Evolutionary conservation across 2,888 invertebrate species (phyloP).

Genomic region (Oasisia sp.): DNA sequence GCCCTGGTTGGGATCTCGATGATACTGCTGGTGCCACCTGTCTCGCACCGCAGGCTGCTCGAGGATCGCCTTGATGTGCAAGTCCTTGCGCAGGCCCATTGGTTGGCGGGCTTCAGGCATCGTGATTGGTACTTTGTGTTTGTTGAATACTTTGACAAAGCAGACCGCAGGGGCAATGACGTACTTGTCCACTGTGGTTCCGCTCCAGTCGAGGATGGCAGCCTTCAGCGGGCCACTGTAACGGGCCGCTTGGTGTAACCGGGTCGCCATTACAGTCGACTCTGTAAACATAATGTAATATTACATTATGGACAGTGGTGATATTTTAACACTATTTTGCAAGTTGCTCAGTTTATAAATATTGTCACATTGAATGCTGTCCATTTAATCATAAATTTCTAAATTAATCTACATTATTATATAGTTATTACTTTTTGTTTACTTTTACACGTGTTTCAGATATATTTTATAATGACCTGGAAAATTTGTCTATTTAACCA

Average conservation of each 20-base stretch:
- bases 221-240: constrained; percentile 57
- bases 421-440: too few relatives aligned
- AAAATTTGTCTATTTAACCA: too few relatives aligned
- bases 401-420: too few relatives aligned
- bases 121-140: constrained; percentile 52
- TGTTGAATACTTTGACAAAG: constrained; percentile 59
- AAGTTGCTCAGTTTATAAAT: too few relatives aligned
- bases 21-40: constrained; percentile 57
- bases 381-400: too few relatives aligned
- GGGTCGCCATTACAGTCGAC: not conserved
- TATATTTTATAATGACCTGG: too few relatives aligned
- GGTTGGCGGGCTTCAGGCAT: constrained; percentile 63
- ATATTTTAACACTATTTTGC: too few relatives aligned
- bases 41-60: constrained; percentile 53
- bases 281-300: not conserved
- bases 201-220: constrained; percentile 62
- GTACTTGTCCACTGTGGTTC: constrained; percentile 65
- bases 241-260: constrained; percentile 32
- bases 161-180: constrained; percentile 63
- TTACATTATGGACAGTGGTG: not conserved
- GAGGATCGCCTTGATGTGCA: constrained; percentile 58
- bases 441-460: too few relatives aligned
- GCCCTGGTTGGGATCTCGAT: constrained; percentile 51
- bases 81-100: constrained; percentile 65
- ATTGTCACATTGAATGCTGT: too few relatives aligned